Conservation (phyloP, 2,888 invertebrate genomes). For the Synergus laeviventris region DNA sequence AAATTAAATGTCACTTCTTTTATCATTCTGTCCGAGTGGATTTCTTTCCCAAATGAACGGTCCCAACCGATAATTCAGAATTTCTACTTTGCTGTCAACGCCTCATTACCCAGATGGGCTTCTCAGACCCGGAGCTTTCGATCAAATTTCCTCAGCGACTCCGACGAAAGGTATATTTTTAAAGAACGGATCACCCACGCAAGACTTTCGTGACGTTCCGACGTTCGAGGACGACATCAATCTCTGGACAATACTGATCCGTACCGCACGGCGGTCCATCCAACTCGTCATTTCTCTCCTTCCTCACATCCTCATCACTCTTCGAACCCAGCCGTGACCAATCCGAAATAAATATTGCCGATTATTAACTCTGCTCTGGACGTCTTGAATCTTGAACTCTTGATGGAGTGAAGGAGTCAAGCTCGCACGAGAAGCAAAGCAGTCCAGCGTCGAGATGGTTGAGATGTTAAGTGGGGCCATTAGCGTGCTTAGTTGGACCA, state of each 20-base stretch:
- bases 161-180: slow-evolving; percentile 53
- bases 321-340: slow-evolving; percentile 72
- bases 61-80: background rate
- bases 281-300: slow-evolving; percentile 61
- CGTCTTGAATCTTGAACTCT: slow-evolving; percentile 51
- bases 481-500: slow-evolving; percentile 62
- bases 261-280: slow-evolving; percentile 50
- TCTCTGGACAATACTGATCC: slow-evolving; percentile 61
- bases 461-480: slow-evolving; percentile 76
- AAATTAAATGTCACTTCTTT: too few relatives aligned
- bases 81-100: slow-evolving; percentile 46
- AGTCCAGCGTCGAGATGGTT: slow-evolving; percentile 61
- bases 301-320: slow-evolving; percentile 66
- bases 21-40: background rate
- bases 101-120: slow-evolving; percentile 49
- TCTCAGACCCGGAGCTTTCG: slow-evolving; percentile 41
- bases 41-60: slow-evolving; percentile 1
- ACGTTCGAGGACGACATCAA: slow-evolving; percentile 62
- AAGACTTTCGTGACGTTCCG: slow-evolving; percentile 27
- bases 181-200: slow-evolving; percentile 53
- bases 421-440: slow-evolving; percentile 48
- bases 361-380: slow-evolving; percentile 69
- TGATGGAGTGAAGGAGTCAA: slow-evolving; percentile 55
- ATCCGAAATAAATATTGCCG: slow-evolving; percentile 75
- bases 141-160: slow-evolving; percentile 51